phyloP scores from a whole-genome alignment of 2,113 vertebrate species.

The Poeciliopsis prolifica region DNA sequence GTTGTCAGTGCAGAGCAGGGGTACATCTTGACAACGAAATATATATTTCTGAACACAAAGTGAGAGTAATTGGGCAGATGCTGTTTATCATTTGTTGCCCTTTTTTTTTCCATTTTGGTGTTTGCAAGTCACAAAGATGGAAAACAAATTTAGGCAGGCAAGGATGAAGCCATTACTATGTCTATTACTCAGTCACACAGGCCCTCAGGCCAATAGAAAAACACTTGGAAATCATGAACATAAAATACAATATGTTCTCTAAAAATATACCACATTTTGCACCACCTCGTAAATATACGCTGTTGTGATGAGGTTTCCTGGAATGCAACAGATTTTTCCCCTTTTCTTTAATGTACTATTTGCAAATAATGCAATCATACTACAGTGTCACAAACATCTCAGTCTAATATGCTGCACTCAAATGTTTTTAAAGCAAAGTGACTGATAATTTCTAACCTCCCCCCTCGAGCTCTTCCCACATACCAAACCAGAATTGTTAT shows the following conservation, averaged over 20 bases:
- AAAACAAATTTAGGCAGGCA: slow-evolving; percentile 69
- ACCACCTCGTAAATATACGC: slow-evolving; percentile 65
- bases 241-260: slow-evolving; percentile 69
- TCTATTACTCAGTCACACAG: slow-evolving; percentile 75
- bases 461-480: slow-evolving; percentile 38
- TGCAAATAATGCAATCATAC: slow-evolving; percentile 27
- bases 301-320: slow-evolving; percentile 61
- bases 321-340: slow-evolving; percentile 52
- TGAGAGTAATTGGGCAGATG: slow-evolving; percentile 70
- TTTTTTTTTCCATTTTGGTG: slow-evolving; percentile 37
- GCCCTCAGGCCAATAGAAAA: slow-evolving; percentile 68
- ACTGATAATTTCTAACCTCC: slow-evolving; percentile 18
- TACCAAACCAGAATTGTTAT: slow-evolving; percentile 66
- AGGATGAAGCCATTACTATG: slow-evolving; percentile 75
- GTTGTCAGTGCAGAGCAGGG: slow-evolving; percentile 66
- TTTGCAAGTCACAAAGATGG: slow-evolving; percentile 59
- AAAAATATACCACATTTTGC: slow-evolving; percentile 62
- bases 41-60: slow-evolving; percentile 74
- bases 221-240: slow-evolving; percentile 71
- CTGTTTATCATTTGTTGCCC: slow-evolving; percentile 68
- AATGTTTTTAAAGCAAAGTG: slow-evolving; percentile 36
- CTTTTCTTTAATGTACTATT: slow-evolving; percentile 34
- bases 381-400: slow-evolving; percentile 43
- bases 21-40: slow-evolving; percentile 76
- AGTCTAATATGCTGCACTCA: slow-evolving; percentile 43